Percentiles rank a stretch among this genome's conserved stretches.
These are phyloP conservation scores for Mythimna ferrago DNA, from an alignment of 2,888 invertebrate species.

Conservation along the genomic window DNA sequence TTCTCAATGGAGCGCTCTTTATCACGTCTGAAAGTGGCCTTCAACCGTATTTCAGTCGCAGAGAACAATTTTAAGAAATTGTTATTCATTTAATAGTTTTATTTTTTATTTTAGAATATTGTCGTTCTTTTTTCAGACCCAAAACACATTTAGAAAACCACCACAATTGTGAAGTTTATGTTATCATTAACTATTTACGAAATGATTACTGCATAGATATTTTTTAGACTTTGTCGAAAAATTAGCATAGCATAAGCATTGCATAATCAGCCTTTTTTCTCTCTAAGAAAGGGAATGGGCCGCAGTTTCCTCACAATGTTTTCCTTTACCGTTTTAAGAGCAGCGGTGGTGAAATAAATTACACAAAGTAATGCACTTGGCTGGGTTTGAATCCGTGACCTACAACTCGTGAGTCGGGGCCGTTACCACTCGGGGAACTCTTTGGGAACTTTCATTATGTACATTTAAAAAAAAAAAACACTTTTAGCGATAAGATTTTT, in stretches of 20 bases:
- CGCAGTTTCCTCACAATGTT: too few relatives aligned
- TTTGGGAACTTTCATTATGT: too few relatives aligned
- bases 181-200: neutral
- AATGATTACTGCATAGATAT: neutral
- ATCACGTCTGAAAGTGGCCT: slow-evolving; percentile 29
- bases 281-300: too few relatives aligned
- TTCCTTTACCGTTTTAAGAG: too few relatives aligned
- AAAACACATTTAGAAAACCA: neutral
- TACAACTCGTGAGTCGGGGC: too few relatives aligned
- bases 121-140: neutral
- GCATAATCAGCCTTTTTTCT: too few relatives aligned
- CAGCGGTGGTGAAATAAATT: too few relatives aligned
- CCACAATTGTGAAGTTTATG: neutral
- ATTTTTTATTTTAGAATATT: neutral
- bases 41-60: slow-evolving; percentile 12
- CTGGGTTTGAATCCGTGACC: too few relatives aligned
- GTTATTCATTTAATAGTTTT: slow-evolving; percentile 9
- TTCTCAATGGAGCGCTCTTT: slow-evolving; percentile 30
- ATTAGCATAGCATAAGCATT: neutral
- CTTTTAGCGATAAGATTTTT: too few relatives aligned
- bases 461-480: too few relatives aligned
- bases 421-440: too few relatives aligned
- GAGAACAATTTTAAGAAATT: slow-evolving; percentile 15
- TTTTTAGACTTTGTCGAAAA: neutral
- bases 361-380: too few relatives aligned